These are phyloP conservation scores for Dasyornis broadbenti DNA, from an alignment of 2,113 vertebrate genomes.

Conservation along the genomic window DNA sequence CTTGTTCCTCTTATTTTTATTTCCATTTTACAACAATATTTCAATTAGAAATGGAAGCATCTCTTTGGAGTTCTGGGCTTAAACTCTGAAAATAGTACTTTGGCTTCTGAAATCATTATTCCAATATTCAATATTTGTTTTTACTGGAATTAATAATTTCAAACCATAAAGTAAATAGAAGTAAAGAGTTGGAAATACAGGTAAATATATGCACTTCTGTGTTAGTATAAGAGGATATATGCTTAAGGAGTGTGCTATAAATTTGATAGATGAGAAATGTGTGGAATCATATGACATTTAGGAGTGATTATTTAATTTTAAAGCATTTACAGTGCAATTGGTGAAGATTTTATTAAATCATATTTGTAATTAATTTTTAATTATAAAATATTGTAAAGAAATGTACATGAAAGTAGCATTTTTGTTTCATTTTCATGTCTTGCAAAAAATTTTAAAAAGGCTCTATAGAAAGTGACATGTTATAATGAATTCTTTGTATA, in stretches of 20 bases:
- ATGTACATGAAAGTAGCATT: neutral
- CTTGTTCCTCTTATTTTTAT: neutral
- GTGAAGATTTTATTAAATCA: neutral
- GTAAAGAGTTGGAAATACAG: neutral
- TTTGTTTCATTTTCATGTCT: neutral
- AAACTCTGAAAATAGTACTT: neutral
- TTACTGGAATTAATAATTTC: neutral
- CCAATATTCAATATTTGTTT: neutral
- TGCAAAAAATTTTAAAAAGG: neutral
- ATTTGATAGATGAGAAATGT: neutral
- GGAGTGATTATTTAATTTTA: slow-evolving; percentile 31
- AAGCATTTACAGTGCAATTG: slow-evolving; percentile 31
- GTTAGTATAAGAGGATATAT: neutral
- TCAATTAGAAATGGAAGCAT: neutral
- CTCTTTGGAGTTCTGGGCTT: neutral
- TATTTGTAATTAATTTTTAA: neutral
- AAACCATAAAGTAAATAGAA: neutral
- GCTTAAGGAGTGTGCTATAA: neutral
- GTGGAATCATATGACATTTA: slow-evolving; percentile 3
- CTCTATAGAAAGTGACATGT: neutral
- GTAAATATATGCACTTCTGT: neutral
- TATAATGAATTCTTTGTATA: neutral
- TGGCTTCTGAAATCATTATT: neutral
- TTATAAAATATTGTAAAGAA: slow-evolving; percentile 4
- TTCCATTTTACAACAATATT: neutral